Base-by-base conservation (phyloP, 2,888 invertebrate genomes). In the Philaethria dido region DNA sequence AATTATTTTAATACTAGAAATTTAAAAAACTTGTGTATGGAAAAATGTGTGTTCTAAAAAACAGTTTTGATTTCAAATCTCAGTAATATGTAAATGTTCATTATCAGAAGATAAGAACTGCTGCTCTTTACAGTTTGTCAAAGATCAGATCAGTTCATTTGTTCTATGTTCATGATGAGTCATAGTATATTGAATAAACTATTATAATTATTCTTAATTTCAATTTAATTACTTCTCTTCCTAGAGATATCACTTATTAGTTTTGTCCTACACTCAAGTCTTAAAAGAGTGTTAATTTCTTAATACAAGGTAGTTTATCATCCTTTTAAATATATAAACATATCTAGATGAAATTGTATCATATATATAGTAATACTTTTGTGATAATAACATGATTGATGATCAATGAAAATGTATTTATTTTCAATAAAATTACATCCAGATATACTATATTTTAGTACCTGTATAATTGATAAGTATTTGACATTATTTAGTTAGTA, bases 181-280 rank as follows among this genome's bases (percentile, higher is more conserved):
- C 18, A 42, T 22, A 52, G n/a, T 14, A 57, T 20, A 39, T 14
- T 22, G 20, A 20, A n/a, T n/a, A 36, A 42, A 57, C 18, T 57
- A 39, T 52, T 57, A 39, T 39, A 57, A 39, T 57, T 36, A 47
- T 45, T 60, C 25, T 60, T 44, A 45, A 44, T 33, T 60, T 60
- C 16, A 60, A 60, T 59, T 50, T 18, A 42, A 42, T 59, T 59
- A 50, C 6, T 60, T 44, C 64, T 44, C 20, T 29, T 29, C 39
- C 48, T 16, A 47, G 20, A 60, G 50, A 65, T 65, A 65, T 65
- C 64, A 65, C 64, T 65, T 65, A 47, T 50, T 65, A 33, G 60
- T 45, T 57, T 57, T 57, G 42, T 57, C 20, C 42, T 57, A 45
- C 45, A 44, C 33, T 44, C 60, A 60, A 60, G 45, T 45, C 60